phyloP scores from a whole-genome alignment of 92 coral and sea anemone genomes.

The Porites lobata region DNA sequence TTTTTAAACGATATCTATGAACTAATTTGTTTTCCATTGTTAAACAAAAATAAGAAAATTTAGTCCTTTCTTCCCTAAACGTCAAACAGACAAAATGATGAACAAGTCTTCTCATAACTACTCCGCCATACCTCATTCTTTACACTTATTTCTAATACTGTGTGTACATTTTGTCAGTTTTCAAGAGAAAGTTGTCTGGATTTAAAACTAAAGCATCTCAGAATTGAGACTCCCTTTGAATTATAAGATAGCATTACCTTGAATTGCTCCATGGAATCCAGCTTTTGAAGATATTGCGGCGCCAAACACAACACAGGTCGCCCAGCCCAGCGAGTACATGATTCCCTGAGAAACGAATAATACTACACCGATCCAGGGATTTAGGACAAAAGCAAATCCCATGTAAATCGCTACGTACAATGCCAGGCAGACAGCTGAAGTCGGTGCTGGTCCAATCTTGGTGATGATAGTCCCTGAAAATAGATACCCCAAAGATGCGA shows the following conservation, averaged over 20 bases:
- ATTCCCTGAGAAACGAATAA: slow-evolving; percentile 35
- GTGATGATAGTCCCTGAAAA: slow-evolving; percentile 31
- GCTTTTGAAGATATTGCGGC: slow-evolving; percentile 44
- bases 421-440: slow-evolving; percentile 23
- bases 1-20: too few species aligned
- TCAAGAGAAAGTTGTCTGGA: too few species aligned
- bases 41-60: too few species aligned
- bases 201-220: too few species aligned
- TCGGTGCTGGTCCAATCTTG: slow-evolving; percentile 26
- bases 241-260: slow-evolving; percentile 30
- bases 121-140: too few species aligned
- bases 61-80: too few species aligned
- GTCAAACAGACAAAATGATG: too few species aligned
- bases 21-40: too few species aligned
- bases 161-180: too few species aligned
- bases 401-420: slow-evolving; percentile 16
- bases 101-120: too few species aligned
- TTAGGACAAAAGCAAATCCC: slow-evolving; percentile 35
- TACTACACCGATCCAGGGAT: slow-evolving; percentile 57
- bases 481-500: slow-evolving; percentile 20
- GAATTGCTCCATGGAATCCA: slow-evolving; percentile 53
- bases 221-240: too few species aligned
- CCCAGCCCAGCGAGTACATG: slow-evolving; percentile 48
- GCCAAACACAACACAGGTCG: slow-evolving; percentile 54
- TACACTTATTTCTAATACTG: too few species aligned